Evolutionary conservation across 2,113 vertebrate genomes (phyloP).

Genomic region (Aspiorhynchus laticeps): DNA sequence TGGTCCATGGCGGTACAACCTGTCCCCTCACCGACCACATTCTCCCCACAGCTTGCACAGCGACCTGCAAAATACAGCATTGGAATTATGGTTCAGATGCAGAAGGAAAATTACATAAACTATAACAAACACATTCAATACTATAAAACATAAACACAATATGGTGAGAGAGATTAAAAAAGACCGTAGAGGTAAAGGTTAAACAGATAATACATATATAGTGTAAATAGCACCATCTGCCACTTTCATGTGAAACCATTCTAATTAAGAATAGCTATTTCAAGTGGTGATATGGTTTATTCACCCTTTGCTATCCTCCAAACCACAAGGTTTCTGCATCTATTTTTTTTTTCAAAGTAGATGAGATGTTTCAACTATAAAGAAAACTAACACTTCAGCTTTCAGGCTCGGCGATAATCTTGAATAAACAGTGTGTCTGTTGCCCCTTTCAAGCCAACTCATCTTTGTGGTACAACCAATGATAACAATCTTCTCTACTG

Average conservation of each 20-base stretch:
- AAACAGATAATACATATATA: neutral
- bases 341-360: neutral
- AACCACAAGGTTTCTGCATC: neutral
- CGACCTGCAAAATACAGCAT: constrained; percentile 77
- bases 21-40: constrained; percentile 94
- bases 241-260: neutral
- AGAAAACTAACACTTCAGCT: neutral
- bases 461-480: constrained; percentile 24
- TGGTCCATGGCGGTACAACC: constrained; percentile 99
- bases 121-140: neutral
- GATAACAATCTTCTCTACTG: constrained; percentile 36
- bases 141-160: neutral
- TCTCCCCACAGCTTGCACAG: constrained; percentile 94
- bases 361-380: neutral
- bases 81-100: neutral
- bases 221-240: neutral
- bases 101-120: neutral
- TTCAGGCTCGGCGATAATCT: constrained; percentile 34
- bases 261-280: neutral
- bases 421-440: constrained; percentile 22
- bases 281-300: neutral
- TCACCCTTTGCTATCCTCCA: neutral
- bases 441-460: constrained; percentile 7
- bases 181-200: neutral
- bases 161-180: neutral